Percentiles rank a stretch among this genome's conserved stretches.
phyloP scores from a whole-genome alignment of 2,113 vertebrate genomes.

The Cochlearius cochlearius region DNA sequence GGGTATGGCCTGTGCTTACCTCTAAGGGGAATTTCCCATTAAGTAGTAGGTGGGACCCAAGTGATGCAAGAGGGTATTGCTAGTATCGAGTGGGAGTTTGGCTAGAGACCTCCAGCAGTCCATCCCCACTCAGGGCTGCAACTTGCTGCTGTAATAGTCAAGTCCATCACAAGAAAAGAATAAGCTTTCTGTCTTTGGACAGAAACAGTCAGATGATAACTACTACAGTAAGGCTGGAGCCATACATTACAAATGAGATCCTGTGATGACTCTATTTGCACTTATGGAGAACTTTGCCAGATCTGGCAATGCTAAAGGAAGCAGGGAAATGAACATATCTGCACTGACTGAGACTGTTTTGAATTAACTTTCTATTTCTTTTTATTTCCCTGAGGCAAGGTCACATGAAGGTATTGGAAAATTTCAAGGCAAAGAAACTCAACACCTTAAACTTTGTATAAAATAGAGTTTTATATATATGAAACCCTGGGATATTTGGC shows the following conservation, averaged over 20 bases:
- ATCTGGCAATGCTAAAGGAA: background rate
- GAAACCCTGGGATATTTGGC: slow-evolving; percentile 44
- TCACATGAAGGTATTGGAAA: slow-evolving; percentile 18
- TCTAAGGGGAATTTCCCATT: background rate
- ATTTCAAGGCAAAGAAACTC: slow-evolving; percentile 56
- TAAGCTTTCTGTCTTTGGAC: background rate
- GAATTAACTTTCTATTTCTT: slow-evolving; percentile 37
- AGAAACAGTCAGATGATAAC: background rate
- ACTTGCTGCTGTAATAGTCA: background rate
- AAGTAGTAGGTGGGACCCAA: rapidly evolving
- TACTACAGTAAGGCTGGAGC: background rate
- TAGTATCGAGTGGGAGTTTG: background rate
- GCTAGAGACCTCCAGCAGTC: background rate
- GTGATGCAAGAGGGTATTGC: background rate
- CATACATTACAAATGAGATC: background rate
- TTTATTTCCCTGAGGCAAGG: slow-evolving; percentile 37
- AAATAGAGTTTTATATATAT: slow-evolving; percentile 30
- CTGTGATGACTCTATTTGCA: background rate
- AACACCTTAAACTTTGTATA: slow-evolving; percentile 29
- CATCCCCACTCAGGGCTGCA: background rate
- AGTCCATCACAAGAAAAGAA: background rate
- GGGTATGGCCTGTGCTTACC: background rate
- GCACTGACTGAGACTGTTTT: slow-evolving; percentile 18
- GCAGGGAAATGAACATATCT: slow-evolving; percentile 11
- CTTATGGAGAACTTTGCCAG: background rate